Conservation (phyloP, 1,140 invertebrate genomes). For the Apis florea region DNA sequence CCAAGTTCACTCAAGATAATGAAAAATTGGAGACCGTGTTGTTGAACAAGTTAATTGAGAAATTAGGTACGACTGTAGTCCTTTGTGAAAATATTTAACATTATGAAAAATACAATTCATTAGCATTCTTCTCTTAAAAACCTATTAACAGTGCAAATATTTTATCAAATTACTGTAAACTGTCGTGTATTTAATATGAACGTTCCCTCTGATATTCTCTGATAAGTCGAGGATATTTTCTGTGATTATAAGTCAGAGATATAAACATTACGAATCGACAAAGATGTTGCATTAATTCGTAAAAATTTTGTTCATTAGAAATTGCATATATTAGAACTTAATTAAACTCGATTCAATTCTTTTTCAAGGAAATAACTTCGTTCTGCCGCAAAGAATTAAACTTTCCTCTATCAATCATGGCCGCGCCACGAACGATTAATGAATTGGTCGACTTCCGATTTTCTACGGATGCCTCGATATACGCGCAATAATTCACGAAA, state of each 20-base stretch:
- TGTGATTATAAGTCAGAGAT: too few relatives aligned
- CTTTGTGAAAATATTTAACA: not conserved
- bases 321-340: not conserved
- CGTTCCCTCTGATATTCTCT: too few relatives aligned
- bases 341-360: not conserved
- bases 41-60: too few relatives aligned
- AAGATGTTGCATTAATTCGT: too few relatives aligned
- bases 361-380: too few relatives aligned
- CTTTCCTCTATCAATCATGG: not conserved
- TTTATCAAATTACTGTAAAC: not conserved
- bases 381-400: too few relatives aligned
- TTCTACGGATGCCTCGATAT: not conserved
- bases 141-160: not conserved
- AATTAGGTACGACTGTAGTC: not conserved
- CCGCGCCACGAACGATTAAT: not conserved
- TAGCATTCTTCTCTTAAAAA: not conserved
- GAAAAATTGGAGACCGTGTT: not conserved
- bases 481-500: slow-evolving; percentile 15
- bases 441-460: not conserved
- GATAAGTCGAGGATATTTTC: too few relatives aligned
- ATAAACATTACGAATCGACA: too few relatives aligned
- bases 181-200: too few relatives aligned
- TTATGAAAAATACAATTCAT: not conserved
- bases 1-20: too few relatives aligned
- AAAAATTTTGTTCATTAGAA: too few relatives aligned